A percentile compares a stretch with the other conserved stretches of the same genome.
Evolutionary conservation across 2,888 invertebrate genomes (phyloP).

Genomic region (Stomorhina lunata): DNA sequence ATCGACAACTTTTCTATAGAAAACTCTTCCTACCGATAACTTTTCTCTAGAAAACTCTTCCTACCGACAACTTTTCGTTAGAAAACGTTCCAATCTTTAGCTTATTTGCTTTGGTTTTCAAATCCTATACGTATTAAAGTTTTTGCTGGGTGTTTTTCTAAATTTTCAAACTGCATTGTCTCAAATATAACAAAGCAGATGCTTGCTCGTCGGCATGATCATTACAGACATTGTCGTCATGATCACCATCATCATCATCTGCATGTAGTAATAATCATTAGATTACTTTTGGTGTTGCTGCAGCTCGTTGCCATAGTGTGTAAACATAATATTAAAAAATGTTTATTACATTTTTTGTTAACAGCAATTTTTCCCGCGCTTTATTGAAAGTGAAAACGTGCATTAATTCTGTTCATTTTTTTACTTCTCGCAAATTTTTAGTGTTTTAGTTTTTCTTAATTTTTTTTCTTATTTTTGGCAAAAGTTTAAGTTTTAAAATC

Average conservation of each 20-base stretch:
- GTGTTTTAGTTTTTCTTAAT: conserved; percentile 12
- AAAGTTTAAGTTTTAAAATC: conserved; percentile 49
- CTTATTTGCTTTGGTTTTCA: too few species aligned
- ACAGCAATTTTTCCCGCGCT: conserved; percentile 60
- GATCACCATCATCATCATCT: conserved; percentile 19
- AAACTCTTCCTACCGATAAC: too few species aligned
- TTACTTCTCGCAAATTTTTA: neutral
- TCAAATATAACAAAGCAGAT: neutral
- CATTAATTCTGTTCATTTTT: conserved; percentile 45
- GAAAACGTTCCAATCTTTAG: too few species aligned
- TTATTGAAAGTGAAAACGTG: conserved; percentile 63
- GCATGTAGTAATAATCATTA: conserved; percentile 53
- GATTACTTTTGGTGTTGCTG: conserved; percentile 35
- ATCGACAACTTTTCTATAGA: too few species aligned
- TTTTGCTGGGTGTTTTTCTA: neutral
- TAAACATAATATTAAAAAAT: conserved; percentile 56
- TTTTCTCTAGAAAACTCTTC: too few species aligned
- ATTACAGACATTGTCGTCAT: neutral
- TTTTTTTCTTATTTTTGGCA: conserved; percentile 29
- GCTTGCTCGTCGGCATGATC: conserved; percentile 26
- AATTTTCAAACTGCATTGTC: neutral
- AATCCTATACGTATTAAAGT: too few species aligned
- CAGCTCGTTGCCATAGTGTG: conserved; percentile 38
- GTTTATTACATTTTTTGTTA: conserved; percentile 48
- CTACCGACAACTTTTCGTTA: too few species aligned